Evolutionary conservation across 2,113 vertebrate genomes (phyloP).

Genomic region (Cheilinus undulatus): DNA sequence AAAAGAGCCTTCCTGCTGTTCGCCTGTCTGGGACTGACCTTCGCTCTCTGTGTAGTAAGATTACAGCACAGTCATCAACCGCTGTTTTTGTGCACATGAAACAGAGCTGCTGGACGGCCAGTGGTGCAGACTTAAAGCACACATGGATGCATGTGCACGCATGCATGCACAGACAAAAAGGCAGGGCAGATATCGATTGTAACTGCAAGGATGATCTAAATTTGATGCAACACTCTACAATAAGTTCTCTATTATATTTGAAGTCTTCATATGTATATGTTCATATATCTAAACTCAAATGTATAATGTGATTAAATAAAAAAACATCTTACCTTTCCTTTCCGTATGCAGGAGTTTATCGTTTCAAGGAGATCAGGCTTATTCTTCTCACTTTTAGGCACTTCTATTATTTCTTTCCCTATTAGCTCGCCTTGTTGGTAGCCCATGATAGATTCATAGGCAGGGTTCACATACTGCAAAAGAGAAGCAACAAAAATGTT

Average conservation of each 20-base stretch:
- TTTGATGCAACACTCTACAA: not conserved
- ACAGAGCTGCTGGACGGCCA: constrained; percentile 48
- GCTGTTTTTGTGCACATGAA: constrained; percentile 71
- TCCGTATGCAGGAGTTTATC: constrained; percentile 94
- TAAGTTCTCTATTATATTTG: not conserved
- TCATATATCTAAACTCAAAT: not conserved
- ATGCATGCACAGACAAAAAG: constrained; percentile 38
- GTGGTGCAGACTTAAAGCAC: constrained; percentile 25
- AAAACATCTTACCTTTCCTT: constrained; percentile 92
- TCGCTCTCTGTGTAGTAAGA: constrained; percentile 80
- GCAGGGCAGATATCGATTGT: constrained; percentile 6
- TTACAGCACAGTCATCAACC: constrained; percentile 61
- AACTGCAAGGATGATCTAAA: not conserved
- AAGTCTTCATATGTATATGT: not conserved
- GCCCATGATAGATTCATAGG: constrained; percentile 95
- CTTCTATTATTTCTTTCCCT: constrained; percentile 95
- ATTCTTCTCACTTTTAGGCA: constrained; percentile 96
- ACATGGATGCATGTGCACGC: constrained; percentile 31
- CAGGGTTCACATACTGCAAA: constrained; percentile 94
- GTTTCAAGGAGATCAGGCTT: constrained; percentile 95
- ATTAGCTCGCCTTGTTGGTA: constrained; percentile 94
- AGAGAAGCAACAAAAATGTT: constrained; percentile 45
- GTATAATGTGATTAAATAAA: not conserved
- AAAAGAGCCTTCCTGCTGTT: constrained; percentile 79
- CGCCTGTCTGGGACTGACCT: constrained; percentile 77